These are phyloP conservation scores for Hypotaenidia philippensis DNA, from an alignment of 2,797 vertebrate genomes.

Conservation along the genomic window DNA sequence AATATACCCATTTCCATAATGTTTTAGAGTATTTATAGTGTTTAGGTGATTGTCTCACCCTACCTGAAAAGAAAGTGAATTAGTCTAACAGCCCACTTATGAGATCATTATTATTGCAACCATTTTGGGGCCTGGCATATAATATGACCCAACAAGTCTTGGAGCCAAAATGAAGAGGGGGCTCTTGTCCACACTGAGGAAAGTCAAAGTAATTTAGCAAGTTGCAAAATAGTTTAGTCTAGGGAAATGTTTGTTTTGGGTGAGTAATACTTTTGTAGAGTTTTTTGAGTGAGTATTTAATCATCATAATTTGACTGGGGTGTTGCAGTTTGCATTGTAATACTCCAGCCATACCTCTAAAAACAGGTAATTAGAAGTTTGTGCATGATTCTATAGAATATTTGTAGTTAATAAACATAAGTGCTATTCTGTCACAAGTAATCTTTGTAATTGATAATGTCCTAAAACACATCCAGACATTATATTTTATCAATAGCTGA, in stretches of 20 bases:
- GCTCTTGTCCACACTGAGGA: background rate
- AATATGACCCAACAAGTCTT: background rate
- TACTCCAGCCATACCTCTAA: background rate
- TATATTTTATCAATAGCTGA: background rate
- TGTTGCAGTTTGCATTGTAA: background rate
- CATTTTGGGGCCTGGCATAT: background rate
- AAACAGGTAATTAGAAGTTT: slow-evolving; percentile 23
- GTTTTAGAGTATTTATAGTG: background rate
- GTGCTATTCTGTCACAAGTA: background rate
- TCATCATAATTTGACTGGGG: background rate
- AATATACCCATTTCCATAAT: background rate
- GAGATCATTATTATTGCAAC: slow-evolving; percentile 26
- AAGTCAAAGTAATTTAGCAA: background rate
- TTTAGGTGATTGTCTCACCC: background rate
- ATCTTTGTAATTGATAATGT: background rate
- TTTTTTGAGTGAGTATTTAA: background rate
- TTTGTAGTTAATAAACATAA: background rate
- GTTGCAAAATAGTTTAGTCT: background rate
- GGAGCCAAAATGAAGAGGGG: background rate
- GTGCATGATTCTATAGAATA: background rate
- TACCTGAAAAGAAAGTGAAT: slow-evolving; percentile 28
- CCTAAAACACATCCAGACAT: background rate
- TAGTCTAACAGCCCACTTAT: background rate
- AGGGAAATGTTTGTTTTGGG: background rate
- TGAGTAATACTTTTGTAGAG: background rate